A percentile compares a stretch with the other conserved stretches of the same genome.
These are phyloP conservation scores for Subacronicta megacephala DNA, from an alignment of 2,888 invertebrate species.

Conservation along the genomic window DNA sequence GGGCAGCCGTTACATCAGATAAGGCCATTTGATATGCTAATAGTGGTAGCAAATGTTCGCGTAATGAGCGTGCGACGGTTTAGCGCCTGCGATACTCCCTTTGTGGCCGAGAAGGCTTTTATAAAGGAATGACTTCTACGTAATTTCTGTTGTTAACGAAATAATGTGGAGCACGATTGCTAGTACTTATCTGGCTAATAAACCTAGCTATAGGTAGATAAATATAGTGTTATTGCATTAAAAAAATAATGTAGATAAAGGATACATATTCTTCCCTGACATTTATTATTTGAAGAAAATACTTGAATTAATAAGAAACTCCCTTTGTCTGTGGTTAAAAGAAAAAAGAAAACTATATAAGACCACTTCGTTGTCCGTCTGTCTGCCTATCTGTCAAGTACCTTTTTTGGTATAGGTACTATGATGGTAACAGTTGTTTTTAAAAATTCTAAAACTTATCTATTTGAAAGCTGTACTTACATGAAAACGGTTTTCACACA, in stretches of 20 bases:
- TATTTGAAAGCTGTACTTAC: slow-evolving; percentile 22
- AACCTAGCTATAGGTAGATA: neutral
- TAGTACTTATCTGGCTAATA: slow-evolving; percentile 3
- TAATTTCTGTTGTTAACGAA: slow-evolving; percentile 42
- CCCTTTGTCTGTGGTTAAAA: too few species aligned
- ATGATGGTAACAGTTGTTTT: too few species aligned
- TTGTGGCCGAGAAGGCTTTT: slow-evolving; percentile 42
- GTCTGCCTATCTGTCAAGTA: too few species aligned
- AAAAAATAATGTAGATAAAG: too few species aligned
- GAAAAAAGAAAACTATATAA: too few species aligned
- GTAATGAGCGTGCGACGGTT: slow-evolving; percentile 81
- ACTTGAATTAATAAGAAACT: too few species aligned
- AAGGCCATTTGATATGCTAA: slow-evolving; percentile 86
- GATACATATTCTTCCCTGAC: too few species aligned
- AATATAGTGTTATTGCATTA: neutral
- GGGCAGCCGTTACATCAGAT: slow-evolving; percentile 83
- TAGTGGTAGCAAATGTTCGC: slow-evolving; percentile 81
- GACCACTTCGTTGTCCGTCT: too few species aligned
- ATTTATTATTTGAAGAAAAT: too few species aligned
- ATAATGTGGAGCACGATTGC: slow-evolving; percentile 18
- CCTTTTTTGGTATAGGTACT: too few species aligned
- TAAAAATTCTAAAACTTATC: neutral
- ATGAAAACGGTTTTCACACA: slow-evolving; percentile 54
- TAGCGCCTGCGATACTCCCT: slow-evolving; percentile 71
- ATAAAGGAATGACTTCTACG: slow-evolving; percentile 43